Base-by-base conservation (phyloP, 1,140 invertebrate species). In the Cryptotermes secundus region DNA sequence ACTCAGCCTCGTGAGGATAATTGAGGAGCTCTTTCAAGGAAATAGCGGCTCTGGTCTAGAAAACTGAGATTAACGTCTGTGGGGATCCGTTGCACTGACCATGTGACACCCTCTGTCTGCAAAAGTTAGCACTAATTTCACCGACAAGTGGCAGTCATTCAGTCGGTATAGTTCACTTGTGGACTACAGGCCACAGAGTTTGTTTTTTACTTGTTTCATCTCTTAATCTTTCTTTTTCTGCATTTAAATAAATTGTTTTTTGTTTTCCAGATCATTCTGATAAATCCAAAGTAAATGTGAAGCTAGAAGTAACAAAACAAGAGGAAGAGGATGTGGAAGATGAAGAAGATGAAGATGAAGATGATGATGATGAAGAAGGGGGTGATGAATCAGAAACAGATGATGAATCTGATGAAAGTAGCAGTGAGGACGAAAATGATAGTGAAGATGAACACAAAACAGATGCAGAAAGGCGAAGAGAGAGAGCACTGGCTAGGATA, bases 401-500 rank as follows among this genome's bases (percentile, higher is more conserved):
- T 35, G 81, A 80, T 22, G 84, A 85, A 35, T 82, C 45, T 81
- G 86, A 88, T 3, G 87, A 86, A 26, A 86, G 86, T 10, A 83
- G 80, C 34, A 83, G 80, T 36, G 86, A 87, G 14, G 85, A 85
- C 34, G 80, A 83, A 22, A 86, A 86, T 49, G 86, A 87, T 34
- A 85, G 85, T 84, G 87, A 86, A n/a, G 90, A 90, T n/a, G 92
- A 93, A 79, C 91, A 91, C 86, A 90, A 92, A 88, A 92, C 92
- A 7, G 92, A 93, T 86, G 92, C 92, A 0, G 94, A 95, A 86
- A 92, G 91, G 84, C 94, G 93, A 79, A 91, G 92, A 86, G 93
- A 95, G 85, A 93, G 91, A 83, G 94, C 93, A 2, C 87, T 92
- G 42, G 89, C 91, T 45, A 92, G 96, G 88, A 95, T 97, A 89